Percentiles rank a stretch among this genome's conserved stretches.
Conservation (phyloP, 2,888 invertebrate species). For the Napeogenes inachia region DNA sequence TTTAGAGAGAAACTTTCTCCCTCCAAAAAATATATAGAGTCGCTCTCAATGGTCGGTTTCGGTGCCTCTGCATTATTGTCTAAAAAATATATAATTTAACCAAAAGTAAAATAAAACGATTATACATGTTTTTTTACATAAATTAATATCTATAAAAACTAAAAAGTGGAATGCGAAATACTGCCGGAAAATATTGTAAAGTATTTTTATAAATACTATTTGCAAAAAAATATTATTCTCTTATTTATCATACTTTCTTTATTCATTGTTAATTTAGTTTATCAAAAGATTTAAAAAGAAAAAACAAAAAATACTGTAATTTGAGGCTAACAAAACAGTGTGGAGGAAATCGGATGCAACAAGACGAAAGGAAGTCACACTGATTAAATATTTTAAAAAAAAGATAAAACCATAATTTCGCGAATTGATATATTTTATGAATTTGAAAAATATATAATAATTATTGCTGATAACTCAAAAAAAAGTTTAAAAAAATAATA, state of each 20-base stretch:
- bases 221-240: background rate
- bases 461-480: too few species aligned
- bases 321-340: too few species aligned
- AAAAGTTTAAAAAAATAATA: too few species aligned
- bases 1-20: constrained; percentile 58
- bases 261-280: too few species aligned
- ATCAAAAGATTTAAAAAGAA: too few species aligned
- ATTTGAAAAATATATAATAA: too few species aligned
- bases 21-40: constrained; percentile 41
- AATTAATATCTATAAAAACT: background rate
- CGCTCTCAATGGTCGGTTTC: constrained; percentile 38
- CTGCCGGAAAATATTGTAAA: constrained; percentile 7
- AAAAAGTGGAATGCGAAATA: constrained; percentile 8
- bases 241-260: background rate
- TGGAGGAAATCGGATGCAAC: background rate
- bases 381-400: constrained; percentile 1
- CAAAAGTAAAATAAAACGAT: background rate
- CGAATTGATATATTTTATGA: too few species aligned
- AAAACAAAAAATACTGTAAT: too few species aligned
- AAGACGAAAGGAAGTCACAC: constrained; percentile 2
- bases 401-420: background rate
- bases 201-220: background rate
- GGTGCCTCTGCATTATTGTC: constrained; percentile 38
- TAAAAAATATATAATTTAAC: constrained; percentile 22
- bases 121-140: too few species aligned